phyloP scores from a whole-genome alignment of 2,113 vertebrate genomes.

The Brevimyrus niger region DNA sequence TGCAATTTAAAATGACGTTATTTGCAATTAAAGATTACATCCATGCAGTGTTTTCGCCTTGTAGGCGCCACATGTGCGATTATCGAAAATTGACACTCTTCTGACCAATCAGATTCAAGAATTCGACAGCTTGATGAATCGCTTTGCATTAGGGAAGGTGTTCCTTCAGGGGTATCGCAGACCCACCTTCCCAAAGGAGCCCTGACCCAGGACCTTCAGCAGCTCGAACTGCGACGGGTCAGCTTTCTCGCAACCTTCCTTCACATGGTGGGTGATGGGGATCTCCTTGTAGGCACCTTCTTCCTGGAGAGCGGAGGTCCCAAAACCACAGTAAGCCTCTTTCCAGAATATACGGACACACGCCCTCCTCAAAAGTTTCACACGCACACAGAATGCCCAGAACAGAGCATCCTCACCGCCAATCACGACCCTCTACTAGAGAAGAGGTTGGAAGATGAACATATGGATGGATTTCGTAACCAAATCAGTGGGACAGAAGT shows the following conservation, averaged over 20 bases:
- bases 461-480: neutral
- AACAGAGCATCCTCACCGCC: neutral
- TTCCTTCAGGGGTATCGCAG: no score
- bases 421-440: neutral
- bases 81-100: neutral
- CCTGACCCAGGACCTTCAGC: slow-evolving; percentile 94
- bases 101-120: neutral
- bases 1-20: neutral
- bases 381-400: neutral
- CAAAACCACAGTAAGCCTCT: neutral
- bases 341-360: neutral
- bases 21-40: neutral
- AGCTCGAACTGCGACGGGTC: slow-evolving; percentile 93
- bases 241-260: slow-evolving; percentile 95
- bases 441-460: neutral
- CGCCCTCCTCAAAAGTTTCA: no score
- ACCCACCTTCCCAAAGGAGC: slow-evolving; percentile 96
- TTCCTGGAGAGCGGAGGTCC: slow-evolving; percentile 59
- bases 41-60: neutral
- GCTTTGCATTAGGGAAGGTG: neutral
- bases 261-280: slow-evolving; percentile 90
- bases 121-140: neutral
- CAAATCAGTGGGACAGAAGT: neutral
- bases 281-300: slow-evolving; percentile 88
- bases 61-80: neutral